Percentiles rank a stretch among this genome's conserved stretches.
These are phyloP conservation scores for Drepana arcuata DNA, from an alignment of 1,140 invertebrate species.

Conservation along the genomic window DNA sequence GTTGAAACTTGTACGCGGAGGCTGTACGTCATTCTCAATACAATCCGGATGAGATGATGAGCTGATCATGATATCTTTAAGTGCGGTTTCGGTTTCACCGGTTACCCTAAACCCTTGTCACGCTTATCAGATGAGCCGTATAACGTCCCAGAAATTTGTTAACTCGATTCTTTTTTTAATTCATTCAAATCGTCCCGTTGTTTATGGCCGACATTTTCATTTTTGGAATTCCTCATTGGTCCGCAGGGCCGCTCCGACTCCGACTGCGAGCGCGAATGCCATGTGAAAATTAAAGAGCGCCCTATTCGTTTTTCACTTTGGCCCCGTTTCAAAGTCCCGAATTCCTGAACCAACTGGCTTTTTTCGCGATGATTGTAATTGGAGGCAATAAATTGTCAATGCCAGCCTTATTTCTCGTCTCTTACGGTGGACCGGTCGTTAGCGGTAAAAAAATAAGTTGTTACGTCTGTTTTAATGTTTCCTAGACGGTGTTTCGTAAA, in stretches of 20 bases:
- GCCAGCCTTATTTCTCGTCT: conserved; percentile 37
- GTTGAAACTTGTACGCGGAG: conserved; percentile 53
- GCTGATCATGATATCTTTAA: conserved; percentile 46
- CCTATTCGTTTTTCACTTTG: conserved; percentile 45
- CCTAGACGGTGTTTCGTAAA: conserved; percentile 27
- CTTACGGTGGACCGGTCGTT: conserved; percentile 26
- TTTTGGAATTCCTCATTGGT: conserved; percentile 49
- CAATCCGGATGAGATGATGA: conserved; percentile 55
- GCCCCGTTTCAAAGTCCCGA: conserved; percentile 39
- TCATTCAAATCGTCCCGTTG: conserved; percentile 68
- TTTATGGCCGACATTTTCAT: conserved; percentile 69
- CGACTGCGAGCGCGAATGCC: conserved; percentile 51
- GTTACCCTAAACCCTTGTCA: conserved; percentile 58
- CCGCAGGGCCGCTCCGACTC: conserved; percentile 6
- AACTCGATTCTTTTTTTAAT: conserved; percentile 54
- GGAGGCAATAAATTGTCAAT: conserved; percentile 58
- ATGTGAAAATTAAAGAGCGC: conserved; percentile 55
- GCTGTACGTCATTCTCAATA: conserved; percentile 41
- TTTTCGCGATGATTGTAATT: conserved; percentile 65
- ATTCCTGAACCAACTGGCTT: conserved; percentile 39
- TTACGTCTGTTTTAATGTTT: conserved; percentile 37
- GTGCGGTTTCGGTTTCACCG: conserved; percentile 54
- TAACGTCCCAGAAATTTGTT: conserved; percentile 49
- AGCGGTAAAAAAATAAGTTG: conserved; percentile 24
- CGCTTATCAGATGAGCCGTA: conserved; percentile 47